A percentile compares a stretch with the other conserved stretches of the same genome.
These are phyloP conservation scores for Laticauda colubrina DNA, from an alignment of 2,113 vertebrate species.

Conservation along the genomic window DNA sequence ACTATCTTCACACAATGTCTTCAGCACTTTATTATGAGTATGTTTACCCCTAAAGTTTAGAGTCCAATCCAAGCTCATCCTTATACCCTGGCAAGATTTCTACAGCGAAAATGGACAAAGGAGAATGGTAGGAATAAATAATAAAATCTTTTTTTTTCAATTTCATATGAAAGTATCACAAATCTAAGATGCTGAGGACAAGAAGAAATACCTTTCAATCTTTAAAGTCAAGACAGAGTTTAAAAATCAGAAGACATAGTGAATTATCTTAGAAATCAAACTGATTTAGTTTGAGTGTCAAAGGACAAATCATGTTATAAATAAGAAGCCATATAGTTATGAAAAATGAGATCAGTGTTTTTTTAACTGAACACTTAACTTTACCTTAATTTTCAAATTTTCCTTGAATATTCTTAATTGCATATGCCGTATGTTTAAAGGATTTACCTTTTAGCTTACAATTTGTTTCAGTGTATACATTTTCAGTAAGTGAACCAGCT, in stretches of 20 bases:
- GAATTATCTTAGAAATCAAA: background rate
- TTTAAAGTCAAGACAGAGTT: constrained; percentile 1
- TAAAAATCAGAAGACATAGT: background rate
- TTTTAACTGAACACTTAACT: background rate
- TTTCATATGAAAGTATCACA: constrained; percentile 33
- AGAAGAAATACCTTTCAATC: background rate
- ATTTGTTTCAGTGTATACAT: background rate
- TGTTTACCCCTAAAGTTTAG: background rate
- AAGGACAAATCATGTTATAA: constrained; percentile 18
- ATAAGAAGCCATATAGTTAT: constrained; percentile 1
- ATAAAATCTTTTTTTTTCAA: background rate
- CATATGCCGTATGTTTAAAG: background rate
- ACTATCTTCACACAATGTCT: background rate
- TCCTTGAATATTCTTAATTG: background rate
- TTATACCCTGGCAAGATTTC: background rate
- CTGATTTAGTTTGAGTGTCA: constrained; percentile 27
- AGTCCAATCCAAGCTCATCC: background rate
- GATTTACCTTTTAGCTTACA: background rate
- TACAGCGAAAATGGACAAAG: background rate
- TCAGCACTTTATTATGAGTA: background rate
- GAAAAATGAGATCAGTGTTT: background rate
- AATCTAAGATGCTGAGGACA: constrained; percentile 7
- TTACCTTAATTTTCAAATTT: background rate
- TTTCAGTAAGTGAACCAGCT: background rate
- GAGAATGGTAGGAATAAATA: background rate